These are phyloP conservation scores for Hemiprocne comata DNA, from an alignment of 2,113 vertebrate genomes.

Conservation along the genomic window DNA sequence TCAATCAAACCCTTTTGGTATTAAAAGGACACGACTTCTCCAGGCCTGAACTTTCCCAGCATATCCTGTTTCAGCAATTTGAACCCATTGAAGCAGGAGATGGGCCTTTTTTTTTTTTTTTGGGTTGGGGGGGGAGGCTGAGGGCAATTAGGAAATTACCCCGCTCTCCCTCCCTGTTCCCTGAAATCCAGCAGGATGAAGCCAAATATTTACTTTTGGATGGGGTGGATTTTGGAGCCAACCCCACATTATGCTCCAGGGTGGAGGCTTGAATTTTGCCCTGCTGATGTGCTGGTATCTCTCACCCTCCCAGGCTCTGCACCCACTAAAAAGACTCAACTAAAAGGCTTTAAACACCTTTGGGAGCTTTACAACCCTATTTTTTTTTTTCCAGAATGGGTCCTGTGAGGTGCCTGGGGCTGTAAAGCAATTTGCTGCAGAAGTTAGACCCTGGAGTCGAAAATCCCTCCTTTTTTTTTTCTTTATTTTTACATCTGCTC, in stretches of 20 bases:
- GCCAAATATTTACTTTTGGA: slow-evolving; percentile 21
- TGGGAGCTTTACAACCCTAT: not conserved
- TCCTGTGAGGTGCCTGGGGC: not conserved
- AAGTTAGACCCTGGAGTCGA: not conserved
- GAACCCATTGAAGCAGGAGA: not conserved
- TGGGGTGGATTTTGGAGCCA: slow-evolving; percentile 2
- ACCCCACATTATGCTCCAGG: not conserved
- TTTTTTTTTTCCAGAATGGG: not conserved
- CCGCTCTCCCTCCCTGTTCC: not conserved
- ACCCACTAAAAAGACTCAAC: not conserved
- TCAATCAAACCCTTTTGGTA: not conserved
- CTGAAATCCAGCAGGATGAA: not conserved
- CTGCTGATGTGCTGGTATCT: not conserved
- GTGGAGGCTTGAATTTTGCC: not conserved
- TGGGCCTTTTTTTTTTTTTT: not conserved
- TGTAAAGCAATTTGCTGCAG: not conserved
- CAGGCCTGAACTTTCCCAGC: slow-evolving; percentile 32
- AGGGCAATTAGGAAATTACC: slow-evolving; percentile 11
- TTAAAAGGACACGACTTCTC: not conserved
- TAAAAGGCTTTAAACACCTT: not conserved
- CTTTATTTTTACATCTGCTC: not conserved
- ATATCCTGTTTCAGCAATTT: not conserved
- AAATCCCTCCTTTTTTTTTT: not conserved
- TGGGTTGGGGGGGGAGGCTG: not conserved
- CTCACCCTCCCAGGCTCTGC: not conserved